Evolutionary conservation across 2,797 vertebrate species (phyloP), one percentile per base, ranked within the genome.

Genomic region (Schizopygopsis malacanthus): DNA sequence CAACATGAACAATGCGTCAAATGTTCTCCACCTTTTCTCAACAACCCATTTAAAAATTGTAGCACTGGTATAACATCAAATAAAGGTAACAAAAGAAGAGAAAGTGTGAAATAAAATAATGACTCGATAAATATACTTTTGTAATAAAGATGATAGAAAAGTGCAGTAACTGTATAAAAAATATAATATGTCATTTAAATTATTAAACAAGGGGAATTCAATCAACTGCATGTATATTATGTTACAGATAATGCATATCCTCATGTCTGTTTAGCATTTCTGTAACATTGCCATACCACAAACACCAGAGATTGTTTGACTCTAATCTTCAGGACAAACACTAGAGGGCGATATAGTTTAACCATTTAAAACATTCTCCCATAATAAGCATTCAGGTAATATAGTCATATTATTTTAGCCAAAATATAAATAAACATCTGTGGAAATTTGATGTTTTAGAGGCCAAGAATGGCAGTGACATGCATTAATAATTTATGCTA

Each of bases 291-390:
- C 39, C 7, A 33, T 52, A 33, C 15, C 4, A 10, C 16, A 79
- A 79, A 67, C n/a, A 16, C n/a, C 16, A 69, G 2, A n/a, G 41
- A 45, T 20, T 25, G 33, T 47, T 45, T 25, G 4, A 79, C 16
- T 15, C 20, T 15, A 63, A 70, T 71, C 18, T 33, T 22, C 2
- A 47, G 22, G 18, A 71, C 28, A 76, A 52, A 47, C 89, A 88
- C 79, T 33, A 61, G 82, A 79, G 50, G 79, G 81, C 69, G 79
- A 76, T 73, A 84, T 18, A 86, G 43, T 56, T 13, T 52, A 72
- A 70, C 22, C 5, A 52, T 50, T 52, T 25, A 65, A 77, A 77
- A 20, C 28, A 25, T 39, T 76, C 8, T 18, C 20, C 9, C 33
- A 25, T 37, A 20, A 47, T 20, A 47, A 41, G 18, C 22, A 56